A percentile compares a stretch with the other conserved stretches of the same genome.
Evolutionary conservation across 2,797 vertebrate genomes (phyloP).

Genomic region (Tokudaia tokunoshimensis): DNA sequence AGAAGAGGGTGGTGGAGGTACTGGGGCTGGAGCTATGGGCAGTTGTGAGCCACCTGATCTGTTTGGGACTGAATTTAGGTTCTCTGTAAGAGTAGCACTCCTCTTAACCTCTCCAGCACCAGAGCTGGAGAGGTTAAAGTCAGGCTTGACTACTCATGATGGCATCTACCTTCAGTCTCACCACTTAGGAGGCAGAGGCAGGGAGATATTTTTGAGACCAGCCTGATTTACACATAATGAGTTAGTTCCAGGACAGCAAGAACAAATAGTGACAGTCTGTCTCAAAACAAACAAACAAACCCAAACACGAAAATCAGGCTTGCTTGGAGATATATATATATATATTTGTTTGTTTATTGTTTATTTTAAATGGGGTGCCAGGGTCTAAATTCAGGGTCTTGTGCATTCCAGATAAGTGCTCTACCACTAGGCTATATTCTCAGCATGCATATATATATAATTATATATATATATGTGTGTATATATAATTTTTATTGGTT

Average conservation of each 20-base stretch:
- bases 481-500: neutral
- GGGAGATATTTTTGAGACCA: neutral
- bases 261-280: neutral
- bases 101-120: neutral
- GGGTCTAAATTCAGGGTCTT: neutral
- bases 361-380: neutral
- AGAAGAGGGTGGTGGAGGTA: neutral
- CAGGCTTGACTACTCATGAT: neutral
- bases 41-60: neutral
- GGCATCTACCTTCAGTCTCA: neutral
- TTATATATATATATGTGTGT: too few species aligned
- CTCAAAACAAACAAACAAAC: neutral
- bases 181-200: neutral
- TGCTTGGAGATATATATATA: neutral
- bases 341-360: neutral
- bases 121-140: neutral
- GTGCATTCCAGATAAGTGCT: neutral
- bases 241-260: neutral
- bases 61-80: neutral
- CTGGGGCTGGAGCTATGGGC: neutral
- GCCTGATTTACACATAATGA: neutral
- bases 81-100: neutral
- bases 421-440: too few species aligned
- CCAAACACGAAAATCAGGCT: neutral
- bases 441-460: neutral